Conservation (phyloP, 2,888 invertebrate genomes). For the Chironomus riparius region DNA sequence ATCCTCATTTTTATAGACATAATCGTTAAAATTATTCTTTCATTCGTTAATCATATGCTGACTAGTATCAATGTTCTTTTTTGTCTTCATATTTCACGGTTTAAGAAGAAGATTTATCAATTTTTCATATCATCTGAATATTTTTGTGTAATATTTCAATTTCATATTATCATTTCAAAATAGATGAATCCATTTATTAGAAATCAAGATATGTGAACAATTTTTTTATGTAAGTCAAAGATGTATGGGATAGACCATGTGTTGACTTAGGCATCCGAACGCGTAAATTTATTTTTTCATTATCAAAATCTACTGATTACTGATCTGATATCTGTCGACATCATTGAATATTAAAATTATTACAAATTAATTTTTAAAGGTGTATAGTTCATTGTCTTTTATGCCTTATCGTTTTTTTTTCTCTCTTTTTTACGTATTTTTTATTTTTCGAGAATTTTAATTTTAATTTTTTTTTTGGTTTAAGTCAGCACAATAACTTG, state of each 20-base stretch:
- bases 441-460: not conserved
- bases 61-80: too few species aligned
- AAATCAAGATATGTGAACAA: not conserved
- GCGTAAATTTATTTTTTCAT: not conserved
- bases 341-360: not conserved
- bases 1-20: not conserved
- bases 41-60: too few species aligned
- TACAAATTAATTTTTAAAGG: not conserved
- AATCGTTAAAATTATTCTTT: too few species aligned
- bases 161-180: too few species aligned
- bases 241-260: not conserved
- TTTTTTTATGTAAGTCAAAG: not conserved
- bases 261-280: not conserved
- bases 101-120: not conserved
- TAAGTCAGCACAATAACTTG: not conserved
- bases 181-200: too few species aligned
- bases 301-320: not conserved
- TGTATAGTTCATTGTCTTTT: not conserved
- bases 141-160: not conserved
- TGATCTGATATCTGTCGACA: not conserved
- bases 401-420: not conserved
- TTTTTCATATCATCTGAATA: not conserved
- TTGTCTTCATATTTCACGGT: too few species aligned
- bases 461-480: not conserved
- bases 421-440: not conserved